Conservation (phyloP, 2,888 invertebrate genomes). For the Xylocampa areola region DNA sequence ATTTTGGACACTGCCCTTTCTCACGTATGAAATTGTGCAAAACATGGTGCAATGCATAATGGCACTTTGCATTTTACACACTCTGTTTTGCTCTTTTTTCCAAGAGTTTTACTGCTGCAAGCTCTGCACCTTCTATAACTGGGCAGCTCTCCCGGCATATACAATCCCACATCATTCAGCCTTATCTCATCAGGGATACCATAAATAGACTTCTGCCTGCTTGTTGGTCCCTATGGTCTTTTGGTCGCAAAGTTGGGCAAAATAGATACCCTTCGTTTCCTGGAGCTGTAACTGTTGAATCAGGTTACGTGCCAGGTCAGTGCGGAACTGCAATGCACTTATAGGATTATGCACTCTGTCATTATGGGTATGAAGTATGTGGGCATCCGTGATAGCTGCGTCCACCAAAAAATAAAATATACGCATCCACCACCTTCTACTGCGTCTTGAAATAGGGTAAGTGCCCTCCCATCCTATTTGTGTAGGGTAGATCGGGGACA, state of each 20-base stretch:
- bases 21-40: too few relatives aligned
- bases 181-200: slow-evolving; percentile 1
- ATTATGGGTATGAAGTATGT: too few relatives aligned
- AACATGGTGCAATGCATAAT: too few relatives aligned
- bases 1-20: too few relatives aligned
- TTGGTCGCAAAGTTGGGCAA: slow-evolving; percentile 2
- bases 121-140: slow-evolving; percentile 3
- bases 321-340: slow-evolving; percentile 3
- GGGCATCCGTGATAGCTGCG: slow-evolving; percentile 2
- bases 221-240: neutral
- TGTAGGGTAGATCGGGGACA: too few relatives aligned
- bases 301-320: neutral
- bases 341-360: slow-evolving; percentile 1
- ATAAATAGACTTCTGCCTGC: slow-evolving; percentile 1
- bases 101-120: neutral
- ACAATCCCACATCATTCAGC: slow-evolving; percentile 1
- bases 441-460: neutral
- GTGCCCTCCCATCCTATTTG: too few relatives aligned
- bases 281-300: neutral
- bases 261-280: slow-evolving; percentile 1
- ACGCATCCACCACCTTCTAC: slow-evolving; percentile 9
- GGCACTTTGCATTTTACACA: too few relatives aligned
- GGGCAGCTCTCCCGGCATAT: neutral
- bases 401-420: slow-evolving; percentile 7
- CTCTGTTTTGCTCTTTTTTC: too few relatives aligned